phyloP scores from a whole-genome alignment of 2,888 invertebrate species.

The Harpalus rubripes region DNA sequence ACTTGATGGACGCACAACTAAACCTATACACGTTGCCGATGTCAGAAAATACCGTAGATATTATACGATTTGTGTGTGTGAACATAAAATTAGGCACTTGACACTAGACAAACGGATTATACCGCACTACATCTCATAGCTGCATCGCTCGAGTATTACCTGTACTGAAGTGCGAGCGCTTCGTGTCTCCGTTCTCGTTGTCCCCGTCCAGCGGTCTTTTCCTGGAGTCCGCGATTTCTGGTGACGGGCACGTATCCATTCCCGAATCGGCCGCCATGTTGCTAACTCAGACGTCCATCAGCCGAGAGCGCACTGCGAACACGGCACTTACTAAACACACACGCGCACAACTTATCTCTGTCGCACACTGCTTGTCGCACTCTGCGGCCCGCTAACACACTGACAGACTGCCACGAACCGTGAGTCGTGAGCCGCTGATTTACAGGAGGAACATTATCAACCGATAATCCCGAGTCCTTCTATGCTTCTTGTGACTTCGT shows the following conservation, averaged over 20 bases:
- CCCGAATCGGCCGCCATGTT: constrained; percentile 95
- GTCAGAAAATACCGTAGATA: neutral
- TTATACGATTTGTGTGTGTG: neutral
- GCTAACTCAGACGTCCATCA: constrained; percentile 73
- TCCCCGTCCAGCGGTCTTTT: constrained; percentile 93
- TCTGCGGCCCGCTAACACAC: constrained; percentile 9
- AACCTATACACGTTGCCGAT: neutral
- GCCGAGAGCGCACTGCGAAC: constrained; percentile 70
- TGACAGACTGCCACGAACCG: constrained; percentile 31
- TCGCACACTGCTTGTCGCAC: constrained; percentile 20
- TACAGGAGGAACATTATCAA: constrained; percentile 41
- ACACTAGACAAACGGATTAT: neutral
- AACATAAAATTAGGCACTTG: neutral
- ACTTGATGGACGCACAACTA: constrained; percentile 10
- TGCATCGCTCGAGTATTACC: constrained; percentile 80
- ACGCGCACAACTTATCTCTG: constrained; percentile 18
- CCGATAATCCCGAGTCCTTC: constrained; percentile 28
- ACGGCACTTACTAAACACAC: constrained; percentile 30
- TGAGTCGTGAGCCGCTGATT: neutral
- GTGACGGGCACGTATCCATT: constrained; percentile 96
- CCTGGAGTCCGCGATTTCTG: constrained; percentile 93
- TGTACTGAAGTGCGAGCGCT: constrained; percentile 94
- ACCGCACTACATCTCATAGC: neutral
- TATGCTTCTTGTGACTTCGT: constrained; percentile 12
- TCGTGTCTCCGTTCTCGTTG: constrained; percentile 92